A percentile compares a stretch with the other conserved stretches of the same genome.
These are phyloP conservation scores for Gallinago paraguaiae DNA, from an alignment of 2,113 vertebrate species.

Conservation along the genomic window DNA sequence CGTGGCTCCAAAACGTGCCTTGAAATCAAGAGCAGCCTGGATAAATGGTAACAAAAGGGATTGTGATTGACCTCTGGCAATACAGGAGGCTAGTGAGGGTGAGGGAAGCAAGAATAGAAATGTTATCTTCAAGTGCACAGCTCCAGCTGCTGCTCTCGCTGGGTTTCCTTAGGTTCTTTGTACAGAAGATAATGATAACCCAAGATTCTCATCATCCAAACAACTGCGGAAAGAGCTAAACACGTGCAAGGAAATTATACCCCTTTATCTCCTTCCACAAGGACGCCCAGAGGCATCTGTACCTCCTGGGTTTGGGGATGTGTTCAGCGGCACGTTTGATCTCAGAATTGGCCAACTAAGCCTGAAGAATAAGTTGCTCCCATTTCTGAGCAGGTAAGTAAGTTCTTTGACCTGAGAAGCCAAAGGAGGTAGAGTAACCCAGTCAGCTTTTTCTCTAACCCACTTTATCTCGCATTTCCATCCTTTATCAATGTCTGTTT, in stretches of 20 bases:
- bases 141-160: background rate
- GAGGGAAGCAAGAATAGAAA: background rate
- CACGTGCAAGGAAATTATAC: background rate
- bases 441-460: background rate
- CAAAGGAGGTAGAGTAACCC: background rate
- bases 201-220: background rate
- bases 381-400: background rate
- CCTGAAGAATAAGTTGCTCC: background rate
- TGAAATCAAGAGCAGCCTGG: background rate
- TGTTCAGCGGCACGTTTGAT: background rate
- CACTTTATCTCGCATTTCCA: background rate
- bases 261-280: background rate
- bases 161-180: background rate
- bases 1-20: background rate
- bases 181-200: background rate
- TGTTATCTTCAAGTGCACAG: background rate
- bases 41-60: background rate
- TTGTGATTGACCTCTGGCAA: background rate
- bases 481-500: background rate
- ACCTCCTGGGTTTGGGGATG: background rate
- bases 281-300: background rate
- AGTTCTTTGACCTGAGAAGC: background rate
- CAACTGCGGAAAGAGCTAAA: background rate
- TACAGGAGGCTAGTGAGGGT: background rate
- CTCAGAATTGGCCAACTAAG: background rate